Conservation (phyloP, 2,888 invertebrate species). For the Spodoptera littoralis region DNA sequence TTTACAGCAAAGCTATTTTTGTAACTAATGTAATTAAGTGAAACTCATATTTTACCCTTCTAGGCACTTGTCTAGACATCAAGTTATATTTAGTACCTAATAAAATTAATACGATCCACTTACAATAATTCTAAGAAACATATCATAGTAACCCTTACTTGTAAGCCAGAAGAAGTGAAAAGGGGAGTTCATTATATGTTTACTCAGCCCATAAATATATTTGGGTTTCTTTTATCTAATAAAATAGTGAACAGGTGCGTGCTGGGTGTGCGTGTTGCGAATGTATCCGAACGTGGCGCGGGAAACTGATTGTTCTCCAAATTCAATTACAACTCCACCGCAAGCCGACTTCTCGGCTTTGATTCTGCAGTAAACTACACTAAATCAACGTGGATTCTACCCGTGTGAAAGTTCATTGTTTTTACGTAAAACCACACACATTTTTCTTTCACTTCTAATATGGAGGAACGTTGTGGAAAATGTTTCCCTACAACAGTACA, state of each 20-base stretch:
- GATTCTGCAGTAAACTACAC: slow-evolving; percentile 80
- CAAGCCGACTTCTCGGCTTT: slow-evolving; percentile 77
- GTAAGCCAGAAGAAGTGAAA: slow-evolving; percentile 17
- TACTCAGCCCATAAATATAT: slow-evolving; percentile 47
- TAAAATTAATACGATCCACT: no score
- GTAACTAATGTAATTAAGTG: no score
- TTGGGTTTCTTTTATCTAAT: slow-evolving; percentile 60
- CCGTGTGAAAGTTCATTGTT: slow-evolving; percentile 87
- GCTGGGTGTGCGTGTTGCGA: slow-evolving; percentile 77
- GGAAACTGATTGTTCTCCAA: slow-evolving; percentile 86
- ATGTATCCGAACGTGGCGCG: slow-evolving; percentile 67
- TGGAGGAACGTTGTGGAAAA: slow-evolving; percentile 40
- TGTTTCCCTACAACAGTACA: slow-evolving; percentile 14
- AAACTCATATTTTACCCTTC: no score
- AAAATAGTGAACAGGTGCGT: slow-evolving; percentile 77
- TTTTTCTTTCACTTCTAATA: slow-evolving; percentile 50
- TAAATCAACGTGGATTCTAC: slow-evolving; percentile 79
- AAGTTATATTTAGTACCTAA: no score
- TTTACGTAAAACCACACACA: slow-evolving; percentile 65
- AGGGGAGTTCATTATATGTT: slow-evolving; percentile 45
- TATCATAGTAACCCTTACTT: slow-evolving; percentile 12
- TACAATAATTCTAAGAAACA: neutral
- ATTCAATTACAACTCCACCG: slow-evolving; percentile 81
- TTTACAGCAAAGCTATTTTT: no score
- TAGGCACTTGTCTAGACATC: no score